Base-by-base conservation (phyloP, 2,888 invertebrate species). In the Brachypalpus laphriformis region DNA sequence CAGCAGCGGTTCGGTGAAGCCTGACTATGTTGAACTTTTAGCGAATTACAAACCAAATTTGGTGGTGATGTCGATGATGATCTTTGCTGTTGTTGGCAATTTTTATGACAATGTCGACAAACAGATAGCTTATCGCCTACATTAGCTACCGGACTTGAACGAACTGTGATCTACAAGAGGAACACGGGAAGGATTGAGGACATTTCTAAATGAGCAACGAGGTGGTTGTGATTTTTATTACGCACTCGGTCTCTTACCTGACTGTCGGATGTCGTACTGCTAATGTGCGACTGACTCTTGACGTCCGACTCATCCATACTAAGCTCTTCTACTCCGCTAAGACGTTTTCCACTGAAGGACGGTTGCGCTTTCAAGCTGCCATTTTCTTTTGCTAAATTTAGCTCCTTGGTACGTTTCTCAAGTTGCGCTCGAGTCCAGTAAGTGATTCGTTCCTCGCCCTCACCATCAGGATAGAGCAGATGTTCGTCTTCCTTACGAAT, bases 41-140 rank as follows among this genome's bases (percentile, higher is more conserved):
- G 89, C 40, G 92, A 92, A 78, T 90, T 91, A 89, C 91, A 91
- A 16, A 91, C 83, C 70, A 91, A 86, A 75, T 85, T 85, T 28
- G 87, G 82, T 47, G 89, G 87, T 77, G 88, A 87, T 65, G 88
- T 87, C 74, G 87, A 87, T 57, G 87, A 82, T 86, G 87, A 82
- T 28, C 74, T 68, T 65, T 85, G 83, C 78, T 80, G 85, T 65
- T 80, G 81, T 76, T 91, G 93, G 92, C 96, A 96, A 89, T 95
- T 95, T 92, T 95, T 95, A 89, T 96, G 96, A 92, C 96, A 96
- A 91, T 96, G 95, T 87, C 95, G 94, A 92, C 96, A 96, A 71
- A 96, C 95, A 70, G 95, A 94, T 89, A 96, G 93, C 75, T 95
- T 94, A 91, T 96, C 96, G 82, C 95, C 94, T 86, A 91, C 89